Evolutionary conservation across 35 echinoderm and acorn worm species (phyloP).

Genomic region (Apostichopus californicus): DNA sequence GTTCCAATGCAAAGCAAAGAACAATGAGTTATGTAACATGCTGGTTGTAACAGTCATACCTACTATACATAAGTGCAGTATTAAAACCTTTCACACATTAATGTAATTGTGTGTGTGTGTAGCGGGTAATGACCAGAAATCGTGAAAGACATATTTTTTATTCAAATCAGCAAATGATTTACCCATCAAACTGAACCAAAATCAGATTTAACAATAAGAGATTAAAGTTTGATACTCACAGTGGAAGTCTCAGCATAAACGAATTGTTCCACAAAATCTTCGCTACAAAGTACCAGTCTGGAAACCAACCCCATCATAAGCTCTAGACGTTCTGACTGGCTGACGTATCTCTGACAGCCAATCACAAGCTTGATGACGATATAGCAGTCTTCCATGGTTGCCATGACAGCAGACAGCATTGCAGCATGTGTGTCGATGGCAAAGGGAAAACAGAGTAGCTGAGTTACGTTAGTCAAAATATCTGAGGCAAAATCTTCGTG

Average conservation of each 20-base stretch:
- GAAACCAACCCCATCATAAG: conserved; percentile 84
- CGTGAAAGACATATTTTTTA: no score
- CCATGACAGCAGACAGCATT: conserved; percentile 70
- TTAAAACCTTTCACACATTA: no score
- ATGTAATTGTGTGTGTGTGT: no score
- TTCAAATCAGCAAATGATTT: no score
- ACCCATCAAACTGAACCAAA: no score
- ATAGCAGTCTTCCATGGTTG: conserved; percentile 80
- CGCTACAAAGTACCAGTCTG: conserved; percentile 83
- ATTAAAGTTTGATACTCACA: neutral
- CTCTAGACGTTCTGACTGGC: conserved; percentile 64
- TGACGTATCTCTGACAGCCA: conserved; percentile 71
- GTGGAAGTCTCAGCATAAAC: conserved; percentile 52
- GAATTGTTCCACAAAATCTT: conserved; percentile 86
- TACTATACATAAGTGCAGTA: no score
- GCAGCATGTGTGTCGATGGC: conserved; percentile 84
- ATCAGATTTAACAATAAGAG: no score
- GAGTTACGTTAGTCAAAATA: conserved; percentile 75
- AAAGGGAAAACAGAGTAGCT: conserved; percentile 93
- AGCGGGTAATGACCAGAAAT: no score
- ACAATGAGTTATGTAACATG: no score
- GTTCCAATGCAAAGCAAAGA: no score
- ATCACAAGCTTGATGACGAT: conserved; percentile 72
- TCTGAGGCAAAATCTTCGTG: conserved; percentile 77
- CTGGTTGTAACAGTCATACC: no score